These are phyloP conservation scores for Acronicta alni DNA, from an alignment of 2,888 invertebrate genomes.

Conservation along the genomic window DNA sequence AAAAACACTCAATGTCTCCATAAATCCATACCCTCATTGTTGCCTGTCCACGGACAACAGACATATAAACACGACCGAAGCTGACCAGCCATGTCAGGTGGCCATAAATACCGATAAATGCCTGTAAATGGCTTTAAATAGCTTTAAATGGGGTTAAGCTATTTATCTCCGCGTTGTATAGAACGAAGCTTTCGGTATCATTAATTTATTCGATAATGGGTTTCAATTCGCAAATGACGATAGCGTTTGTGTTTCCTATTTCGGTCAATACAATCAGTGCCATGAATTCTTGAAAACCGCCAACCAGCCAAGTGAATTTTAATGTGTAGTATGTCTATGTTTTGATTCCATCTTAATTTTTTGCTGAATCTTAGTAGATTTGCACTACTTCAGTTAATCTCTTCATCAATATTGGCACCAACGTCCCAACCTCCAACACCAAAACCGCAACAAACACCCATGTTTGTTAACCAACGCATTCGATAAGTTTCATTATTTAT, in stretches of 20 bases:
- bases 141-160: conserved; percentile 64
- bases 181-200: conserved; percentile 63
- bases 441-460: conserved; percentile 50
- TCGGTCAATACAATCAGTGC: too few relatives aligned
- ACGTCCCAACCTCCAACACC: conserved; percentile 12
- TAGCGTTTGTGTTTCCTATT: too few relatives aligned
- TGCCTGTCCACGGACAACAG: conserved; percentile 61
- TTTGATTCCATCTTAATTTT: too few relatives aligned
- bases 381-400: conserved; percentile 19
- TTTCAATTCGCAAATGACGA: conserved; percentile 44
- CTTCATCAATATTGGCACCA: conserved; percentile 33
- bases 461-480: conserved; percentile 62
- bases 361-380: conserved; percentile 6
- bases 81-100: conserved; percentile 67
- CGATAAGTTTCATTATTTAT: conserved; percentile 86
- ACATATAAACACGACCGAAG: conserved; percentile 71
- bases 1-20: conserved; percentile 76
- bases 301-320: too few relatives aligned
- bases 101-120: conserved; percentile 66
- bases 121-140: conserved; percentile 64
- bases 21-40: conserved; percentile 76
- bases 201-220: conserved; percentile 66
- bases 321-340: too few relatives aligned
- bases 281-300: too few relatives aligned
- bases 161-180: conserved; percentile 57